These are phyloP conservation scores for Potamarius usumacintae DNA, from an alignment of 2,113 vertebrate genomes.

Conservation along the genomic window DNA sequence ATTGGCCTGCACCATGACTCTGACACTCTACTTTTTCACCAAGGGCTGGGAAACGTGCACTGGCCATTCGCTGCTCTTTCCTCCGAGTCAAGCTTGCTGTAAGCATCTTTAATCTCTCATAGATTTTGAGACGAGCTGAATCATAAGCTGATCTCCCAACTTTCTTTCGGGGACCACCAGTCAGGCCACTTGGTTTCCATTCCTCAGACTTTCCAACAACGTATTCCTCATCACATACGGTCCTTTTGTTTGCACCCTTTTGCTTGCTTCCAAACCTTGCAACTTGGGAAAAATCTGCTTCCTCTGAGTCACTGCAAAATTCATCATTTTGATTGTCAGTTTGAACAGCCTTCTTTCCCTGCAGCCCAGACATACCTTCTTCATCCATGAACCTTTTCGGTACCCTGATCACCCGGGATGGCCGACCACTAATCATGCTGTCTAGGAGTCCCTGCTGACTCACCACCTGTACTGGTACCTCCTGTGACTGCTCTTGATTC, in stretches of 20 bases:
- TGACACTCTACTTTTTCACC: constrained; percentile 26
- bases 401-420: constrained; percentile 84
- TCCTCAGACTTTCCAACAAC: constrained; percentile 5
- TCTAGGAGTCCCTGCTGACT: constrained; percentile 58
- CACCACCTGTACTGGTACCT: not conserved
- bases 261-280: not conserved
- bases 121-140: constrained; percentile 80
- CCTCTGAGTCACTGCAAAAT: not conserved
- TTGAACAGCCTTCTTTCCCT: constrained; percentile 55
- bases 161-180: constrained; percentile 27
- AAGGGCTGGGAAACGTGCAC: constrained; percentile 40
- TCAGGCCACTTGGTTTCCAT: not conserved
- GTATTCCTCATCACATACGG: not conserved
- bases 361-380: constrained; percentile 66
- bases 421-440: constrained; percentile 74
- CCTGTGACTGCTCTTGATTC: constrained; percentile 63
- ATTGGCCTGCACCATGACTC: not conserved
- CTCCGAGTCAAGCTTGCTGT: constrained; percentile 68
- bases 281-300: not conserved
- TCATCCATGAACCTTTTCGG: constrained; percentile 87
- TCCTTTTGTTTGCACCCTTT: not conserved
- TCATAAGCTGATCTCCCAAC: constrained; percentile 67
- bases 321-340: not conserved
- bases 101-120: constrained; percentile 80
- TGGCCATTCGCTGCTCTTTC: constrained; percentile 47